phyloP scores from a whole-genome alignment of 2,888 invertebrate species.

The Ecliptopera silaceata region DNA sequence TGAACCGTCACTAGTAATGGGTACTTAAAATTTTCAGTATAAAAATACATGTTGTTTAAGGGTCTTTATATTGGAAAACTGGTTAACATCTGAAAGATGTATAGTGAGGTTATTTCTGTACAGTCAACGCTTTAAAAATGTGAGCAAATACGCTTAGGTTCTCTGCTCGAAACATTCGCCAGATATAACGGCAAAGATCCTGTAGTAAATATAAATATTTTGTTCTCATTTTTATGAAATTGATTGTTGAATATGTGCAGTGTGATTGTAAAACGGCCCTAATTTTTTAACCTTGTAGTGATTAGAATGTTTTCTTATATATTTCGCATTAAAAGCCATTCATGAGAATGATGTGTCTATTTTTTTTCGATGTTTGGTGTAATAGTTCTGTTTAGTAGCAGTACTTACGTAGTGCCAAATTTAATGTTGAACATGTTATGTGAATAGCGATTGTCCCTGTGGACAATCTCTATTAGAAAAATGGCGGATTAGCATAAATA shows the following conservation, averaged over 20 bases:
- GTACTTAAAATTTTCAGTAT: background rate
- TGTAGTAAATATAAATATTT: background rate
- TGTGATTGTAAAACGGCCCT: constrained; percentile 17
- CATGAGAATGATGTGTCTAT: background rate
- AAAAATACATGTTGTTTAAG: background rate
- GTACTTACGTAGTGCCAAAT: constrained; percentile 10
- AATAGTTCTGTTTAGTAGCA: background rate
- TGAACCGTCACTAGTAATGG: background rate
- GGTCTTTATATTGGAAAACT: constrained; percentile 1
- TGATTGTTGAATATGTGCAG: constrained; percentile 8
- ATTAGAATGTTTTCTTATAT: background rate
- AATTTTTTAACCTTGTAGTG: background rate
- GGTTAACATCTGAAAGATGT: constrained; percentile 22
- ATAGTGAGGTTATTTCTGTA: background rate
- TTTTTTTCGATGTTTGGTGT: background rate
- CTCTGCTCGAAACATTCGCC: background rate
- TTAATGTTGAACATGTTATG: background rate
- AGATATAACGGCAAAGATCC: background rate
- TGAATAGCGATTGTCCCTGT: background rate
- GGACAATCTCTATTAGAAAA: too few relatives aligned
- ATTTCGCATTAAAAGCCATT: background rate
- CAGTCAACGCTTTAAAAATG: constrained; percentile 14
- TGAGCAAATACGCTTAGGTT: background rate
- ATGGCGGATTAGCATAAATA: too few relatives aligned
- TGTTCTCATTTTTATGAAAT: background rate